These are phyloP conservation scores for Ictidomys tridecemlineatus DNA, from an alignment of 2,113 vertebrate species.

Conservation along the genomic window DNA sequence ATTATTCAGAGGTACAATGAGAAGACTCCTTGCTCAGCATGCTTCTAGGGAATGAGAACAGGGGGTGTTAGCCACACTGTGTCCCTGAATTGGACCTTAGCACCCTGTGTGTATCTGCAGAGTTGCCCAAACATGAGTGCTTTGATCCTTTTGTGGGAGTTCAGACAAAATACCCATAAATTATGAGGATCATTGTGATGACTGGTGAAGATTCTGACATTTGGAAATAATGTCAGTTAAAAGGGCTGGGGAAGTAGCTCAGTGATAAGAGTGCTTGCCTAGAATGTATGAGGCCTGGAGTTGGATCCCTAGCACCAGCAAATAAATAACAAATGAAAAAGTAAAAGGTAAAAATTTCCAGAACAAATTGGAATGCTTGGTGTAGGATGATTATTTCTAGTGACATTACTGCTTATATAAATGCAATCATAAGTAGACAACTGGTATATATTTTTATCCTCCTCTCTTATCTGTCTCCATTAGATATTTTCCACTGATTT, in stretches of 20 bases:
- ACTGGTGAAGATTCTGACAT: background rate
- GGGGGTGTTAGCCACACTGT: too few species aligned
- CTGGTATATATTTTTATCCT: too few species aligned
- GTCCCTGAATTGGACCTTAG: background rate
- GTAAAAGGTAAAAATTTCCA: background rate
- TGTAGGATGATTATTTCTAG: background rate
- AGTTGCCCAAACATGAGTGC: accelerated
- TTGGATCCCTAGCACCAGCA: too few species aligned
- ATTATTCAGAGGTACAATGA: background rate
- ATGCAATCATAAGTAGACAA: too few species aligned
- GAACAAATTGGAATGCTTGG: background rate
- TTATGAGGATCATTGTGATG: background rate
- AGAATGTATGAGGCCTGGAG: too few species aligned
- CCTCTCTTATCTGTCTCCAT: too few species aligned
- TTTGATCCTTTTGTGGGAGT: too few species aligned
- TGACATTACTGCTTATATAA: too few species aligned
- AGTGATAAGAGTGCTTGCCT: too few species aligned
- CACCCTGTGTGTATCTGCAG: background rate
- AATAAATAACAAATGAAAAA: too few species aligned
- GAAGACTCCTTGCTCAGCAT: background rate
- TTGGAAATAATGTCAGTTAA: background rate
- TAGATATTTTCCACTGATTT: background rate
- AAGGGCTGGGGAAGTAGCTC: background rate
- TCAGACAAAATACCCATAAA: background rate
- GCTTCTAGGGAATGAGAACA: background rate